Conservation (phyloP, 2,797 vertebrate species). For the Buphagus erythrorhynchus region DNA sequence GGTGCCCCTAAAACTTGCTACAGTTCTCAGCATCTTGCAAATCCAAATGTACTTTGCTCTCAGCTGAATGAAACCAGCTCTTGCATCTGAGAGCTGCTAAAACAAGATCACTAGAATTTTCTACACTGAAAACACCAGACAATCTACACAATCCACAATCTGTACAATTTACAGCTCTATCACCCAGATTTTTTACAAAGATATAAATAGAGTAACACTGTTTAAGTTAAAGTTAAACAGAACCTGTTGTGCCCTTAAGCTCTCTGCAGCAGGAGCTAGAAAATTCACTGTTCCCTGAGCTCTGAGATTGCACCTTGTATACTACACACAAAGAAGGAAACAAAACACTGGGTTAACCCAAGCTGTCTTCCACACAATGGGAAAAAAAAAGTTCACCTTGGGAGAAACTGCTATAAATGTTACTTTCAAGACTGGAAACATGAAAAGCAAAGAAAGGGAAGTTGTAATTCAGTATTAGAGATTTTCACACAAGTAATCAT, state of each 20-base stretch:
- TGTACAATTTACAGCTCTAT: constrained; percentile 8
- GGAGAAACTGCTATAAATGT: neutral
- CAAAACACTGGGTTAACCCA: constrained; percentile 16
- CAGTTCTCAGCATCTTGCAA: neutral
- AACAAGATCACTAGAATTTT: constrained; percentile 12
- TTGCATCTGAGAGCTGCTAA: neutral
- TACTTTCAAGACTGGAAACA: neutral
- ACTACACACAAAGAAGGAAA: neutral
- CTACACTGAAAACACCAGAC: constrained; percentile 20
- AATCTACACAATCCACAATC: constrained; percentile 24
- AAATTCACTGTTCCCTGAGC: neutral
- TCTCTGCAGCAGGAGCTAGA: neutral
- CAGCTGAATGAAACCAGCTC: constrained; percentile 1
- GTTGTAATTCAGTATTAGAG: neutral
- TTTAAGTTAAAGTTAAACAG: constrained; percentile 27
- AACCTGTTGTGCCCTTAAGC: constrained; percentile 1
- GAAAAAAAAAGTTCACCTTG: neutral
- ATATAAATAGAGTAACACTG: constrained; percentile 12
- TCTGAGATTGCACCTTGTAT: neutral
- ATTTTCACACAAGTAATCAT: neutral
- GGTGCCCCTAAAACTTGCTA: neutral
- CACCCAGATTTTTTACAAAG: neutral
- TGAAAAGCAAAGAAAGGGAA: neutral
- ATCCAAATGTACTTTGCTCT: neutral
- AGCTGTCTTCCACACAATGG: neutral